Base-by-base conservation (phyloP, 2,113 vertebrate genomes). In the Lethenteron reissneri region DNA sequence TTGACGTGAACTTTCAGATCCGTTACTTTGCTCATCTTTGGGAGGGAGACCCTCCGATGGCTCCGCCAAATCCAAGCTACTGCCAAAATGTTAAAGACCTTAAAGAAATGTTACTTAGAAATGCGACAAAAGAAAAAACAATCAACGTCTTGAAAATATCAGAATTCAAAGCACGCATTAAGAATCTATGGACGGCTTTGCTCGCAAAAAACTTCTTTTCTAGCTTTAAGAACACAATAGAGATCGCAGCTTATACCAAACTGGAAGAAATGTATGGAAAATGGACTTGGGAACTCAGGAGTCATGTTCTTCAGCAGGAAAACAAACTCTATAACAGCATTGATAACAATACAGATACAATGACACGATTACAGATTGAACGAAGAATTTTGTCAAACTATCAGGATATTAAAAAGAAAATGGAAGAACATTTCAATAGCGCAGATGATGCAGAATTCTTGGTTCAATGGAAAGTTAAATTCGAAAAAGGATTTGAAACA, bases 21-120 rank as follows among this genome's bases (percentile, higher is more conserved):
- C 73, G 79, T 21, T 82, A 81, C 76, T 81, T 82, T 70, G 73
- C 78, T 57, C 78, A 76, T n/a, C 74, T 81, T 62, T 80, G 81
- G 78, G 79, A 79, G 74, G 81, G 81, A n/a, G 73, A 79, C 59
- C 79, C 81, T 10, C 79, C 79, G 0, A 80, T 82, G 80, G 80
- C 81, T 13, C 80, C 80, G 3, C 80, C 80, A 2, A 84, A 82
- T 72, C 81, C 78, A 12, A 75, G 19, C 71, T 83, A 83, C 70
- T 80, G 78, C 74, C 77, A 79, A 25, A 78, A 78, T 0, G 74
- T 81, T 19, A 80, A 79, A 73, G 74, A 81, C 1, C 57, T 83
- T 3, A 82, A 80, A 70, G 75, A 56, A 12, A 77, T 71, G 57
- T 77, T 83, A 41, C 75, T 83, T 57, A 70, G 64, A 2, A 57